Evolutionary conservation across 2,888 invertebrate genomes (phyloP).

Genomic region (Yponomeuta malinellus): DNA sequence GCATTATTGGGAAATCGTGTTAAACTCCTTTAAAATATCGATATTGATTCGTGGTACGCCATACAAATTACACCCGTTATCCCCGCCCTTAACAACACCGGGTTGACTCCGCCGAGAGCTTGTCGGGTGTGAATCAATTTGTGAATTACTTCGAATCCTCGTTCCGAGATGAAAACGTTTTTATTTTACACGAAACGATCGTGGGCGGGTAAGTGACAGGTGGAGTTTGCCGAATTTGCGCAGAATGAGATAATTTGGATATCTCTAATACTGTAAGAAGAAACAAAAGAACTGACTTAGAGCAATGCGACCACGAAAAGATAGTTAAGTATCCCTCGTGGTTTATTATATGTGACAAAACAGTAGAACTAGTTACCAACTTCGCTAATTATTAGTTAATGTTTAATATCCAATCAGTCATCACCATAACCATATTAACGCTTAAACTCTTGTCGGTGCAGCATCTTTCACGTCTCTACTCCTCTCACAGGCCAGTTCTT

Average conservation of each 20-base stretch:
- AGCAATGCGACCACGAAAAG: too few relatives aligned
- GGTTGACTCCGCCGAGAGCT: background rate
- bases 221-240: background rate
- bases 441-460: too few relatives aligned
- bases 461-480: too few relatives aligned
- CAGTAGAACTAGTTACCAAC: too few relatives aligned
- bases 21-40: too few relatives aligned
- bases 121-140: background rate
- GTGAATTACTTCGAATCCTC: background rate
- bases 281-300: background rate
- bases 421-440: too few relatives aligned
- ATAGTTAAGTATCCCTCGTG: too few relatives aligned
- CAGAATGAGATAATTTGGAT: background rate
- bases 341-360: too few relatives aligned
- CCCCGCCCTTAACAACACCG: background rate
- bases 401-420: too few relatives aligned
- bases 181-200: background rate
- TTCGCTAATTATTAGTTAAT: too few relatives aligned
- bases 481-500: too few relatives aligned
- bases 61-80: background rate
- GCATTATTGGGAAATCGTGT: too few relatives aligned
- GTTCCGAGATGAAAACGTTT: background rate
- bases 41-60: background rate
- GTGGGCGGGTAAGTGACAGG: background rate
- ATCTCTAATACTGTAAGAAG: background rate